A percentile compares a stretch with the other conserved stretches of the same genome.
Conservation (phyloP, 92 coral and sea anemone genomes). For the Bergia sp. region DNA sequence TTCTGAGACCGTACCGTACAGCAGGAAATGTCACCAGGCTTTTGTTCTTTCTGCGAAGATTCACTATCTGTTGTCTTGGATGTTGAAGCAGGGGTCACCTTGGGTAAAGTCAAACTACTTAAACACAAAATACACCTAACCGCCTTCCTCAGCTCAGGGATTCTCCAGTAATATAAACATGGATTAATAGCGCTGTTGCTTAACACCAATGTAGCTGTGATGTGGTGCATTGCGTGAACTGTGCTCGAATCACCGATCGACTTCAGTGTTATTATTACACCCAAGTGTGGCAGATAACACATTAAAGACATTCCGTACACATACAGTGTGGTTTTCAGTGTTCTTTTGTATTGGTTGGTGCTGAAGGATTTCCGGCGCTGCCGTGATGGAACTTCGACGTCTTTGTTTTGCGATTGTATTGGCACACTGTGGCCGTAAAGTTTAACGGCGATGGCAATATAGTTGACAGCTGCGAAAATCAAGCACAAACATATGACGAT, state of each 20-base stretch:
- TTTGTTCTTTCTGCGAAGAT: no score
- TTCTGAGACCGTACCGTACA: no score
- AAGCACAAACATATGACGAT: neutral
- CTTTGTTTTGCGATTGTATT: neutral
- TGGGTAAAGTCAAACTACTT: no score
- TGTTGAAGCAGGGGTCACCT: no score
- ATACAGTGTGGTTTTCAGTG: neutral
- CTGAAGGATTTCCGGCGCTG: neutral
- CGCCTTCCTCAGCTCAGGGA: no score
- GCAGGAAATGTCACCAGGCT: no score
- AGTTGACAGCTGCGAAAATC: neutral
- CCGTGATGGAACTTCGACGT: neutral
- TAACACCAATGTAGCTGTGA: neutral
- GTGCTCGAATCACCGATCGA: neutral
- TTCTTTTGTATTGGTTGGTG: neutral
- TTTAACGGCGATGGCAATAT: neutral
- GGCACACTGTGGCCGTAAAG: neutral
- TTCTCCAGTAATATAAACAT: no score
- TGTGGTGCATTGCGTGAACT: neutral
- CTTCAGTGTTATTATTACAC: neutral
- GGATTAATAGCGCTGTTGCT: no score
- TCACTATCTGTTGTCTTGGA: no score
- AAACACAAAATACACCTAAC: no score
- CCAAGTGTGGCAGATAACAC: neutral
- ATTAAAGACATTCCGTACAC: neutral